Percentiles rank a stretch among this genome's conserved stretches.
Conservation (phyloP, 1,140 invertebrate species). For the Apis laboriosa region DNA sequence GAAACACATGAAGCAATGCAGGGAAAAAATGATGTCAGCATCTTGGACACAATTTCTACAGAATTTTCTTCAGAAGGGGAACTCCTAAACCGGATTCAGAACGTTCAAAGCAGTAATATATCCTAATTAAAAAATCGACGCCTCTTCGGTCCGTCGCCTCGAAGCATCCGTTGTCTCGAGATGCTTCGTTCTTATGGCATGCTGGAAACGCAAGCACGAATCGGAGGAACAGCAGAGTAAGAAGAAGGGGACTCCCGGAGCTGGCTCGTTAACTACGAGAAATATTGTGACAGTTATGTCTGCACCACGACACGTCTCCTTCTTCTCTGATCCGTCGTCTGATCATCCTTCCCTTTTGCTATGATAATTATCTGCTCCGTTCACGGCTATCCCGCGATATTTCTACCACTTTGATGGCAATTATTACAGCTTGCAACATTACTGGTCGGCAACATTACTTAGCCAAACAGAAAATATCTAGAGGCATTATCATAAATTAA, state of each 20-base stretch:
- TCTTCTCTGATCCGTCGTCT: constrained; percentile 74
- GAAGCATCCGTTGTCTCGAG: constrained; percentile 59
- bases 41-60: not conserved
- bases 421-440: constrained; percentile 42
- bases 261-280: constrained; percentile 78
- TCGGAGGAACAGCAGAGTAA: constrained; percentile 34
- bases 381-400: constrained; percentile 47
- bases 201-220: constrained; percentile 53
- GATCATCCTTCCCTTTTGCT: constrained; percentile 59
- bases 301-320: constrained; percentile 67
- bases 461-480: constrained; percentile 45
- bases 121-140: constrained; percentile 78
- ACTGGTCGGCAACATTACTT: constrained; percentile 1
- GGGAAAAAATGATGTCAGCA: constrained; percentile 22
- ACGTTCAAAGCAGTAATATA: constrained; percentile 58
- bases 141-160: constrained; percentile 72
- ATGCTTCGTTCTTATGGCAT: constrained; percentile 45
- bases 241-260: constrained; percentile 49
- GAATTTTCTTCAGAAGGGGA: constrained; percentile 24
- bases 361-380: constrained; percentile 69
- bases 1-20: not conserved
- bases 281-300: constrained; percentile 78
- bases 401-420: constrained; percentile 60
- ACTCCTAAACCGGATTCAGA: constrained; percentile 36
- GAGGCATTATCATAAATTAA: constrained; percentile 55